A percentile compares a stretch with the other conserved stretches of the same genome.
Evolutionary conservation across 2,888 invertebrate species (phyloP).

Genomic region (Thyatira batis): DNA sequence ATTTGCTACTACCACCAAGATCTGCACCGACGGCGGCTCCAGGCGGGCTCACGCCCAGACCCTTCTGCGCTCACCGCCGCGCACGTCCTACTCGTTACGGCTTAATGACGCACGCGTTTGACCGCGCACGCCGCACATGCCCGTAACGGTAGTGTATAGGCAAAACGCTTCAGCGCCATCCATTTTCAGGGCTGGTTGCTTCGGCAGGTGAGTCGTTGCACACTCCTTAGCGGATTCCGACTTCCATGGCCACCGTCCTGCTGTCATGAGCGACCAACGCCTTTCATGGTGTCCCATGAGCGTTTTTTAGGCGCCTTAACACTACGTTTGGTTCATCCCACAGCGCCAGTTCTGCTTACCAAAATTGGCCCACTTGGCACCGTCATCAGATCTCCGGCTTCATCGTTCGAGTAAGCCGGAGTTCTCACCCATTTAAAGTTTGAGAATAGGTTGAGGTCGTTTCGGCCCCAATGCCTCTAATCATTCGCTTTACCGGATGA

Average conservation of each 20-base stretch:
- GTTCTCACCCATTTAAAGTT: conserved; percentile 89
- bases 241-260: conserved; percentile 84
- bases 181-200: conserved; percentile 86
- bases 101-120: conserved; percentile 65
- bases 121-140: conserved; percentile 49
- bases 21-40: conserved; percentile 81
- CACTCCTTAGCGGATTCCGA: conserved; percentile 85
- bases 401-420: conserved; percentile 82
- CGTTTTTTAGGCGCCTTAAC: conserved; percentile 86
- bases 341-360: conserved; percentile 91
- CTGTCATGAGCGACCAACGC: conserved; percentile 85
- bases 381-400: conserved; percentile 80
- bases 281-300: conserved; percentile 61
- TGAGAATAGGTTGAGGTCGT: conserved; percentile 89
- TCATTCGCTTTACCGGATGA: conserved; percentile 89
- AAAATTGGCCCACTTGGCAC: conserved; percentile 88
- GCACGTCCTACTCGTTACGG: conserved; percentile 83
- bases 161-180: conserved; percentile 83
- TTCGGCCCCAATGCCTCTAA: conserved; percentile 87
- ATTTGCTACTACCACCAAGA: conserved; percentile 89
- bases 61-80: conserved; percentile 81
- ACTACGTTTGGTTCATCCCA: conserved; percentile 51
- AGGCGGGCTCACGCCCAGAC: conserved; percentile 76
- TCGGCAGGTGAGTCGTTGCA: conserved; percentile 84
- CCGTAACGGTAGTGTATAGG: conserved; percentile 76